Evolutionary conservation across 2,113 vertebrate genomes (phyloP), one percentile per base, ranked within the genome.

Genomic region (Anser brachyrhynchus): DNA sequence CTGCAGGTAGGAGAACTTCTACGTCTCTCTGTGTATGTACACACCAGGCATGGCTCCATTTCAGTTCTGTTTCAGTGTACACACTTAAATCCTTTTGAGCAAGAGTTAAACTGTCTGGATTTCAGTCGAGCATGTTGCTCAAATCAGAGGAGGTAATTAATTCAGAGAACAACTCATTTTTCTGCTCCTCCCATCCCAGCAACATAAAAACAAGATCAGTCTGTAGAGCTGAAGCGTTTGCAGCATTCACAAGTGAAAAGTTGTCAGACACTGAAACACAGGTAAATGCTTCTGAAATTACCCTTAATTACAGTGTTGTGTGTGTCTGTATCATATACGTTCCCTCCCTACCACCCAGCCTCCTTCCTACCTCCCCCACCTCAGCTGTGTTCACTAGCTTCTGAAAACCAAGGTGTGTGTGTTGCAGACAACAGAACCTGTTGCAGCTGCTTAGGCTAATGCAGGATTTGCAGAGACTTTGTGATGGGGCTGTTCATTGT

Each of bases 231-330:
- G 67, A 74, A 85, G 62, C 17, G 0, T 39, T 87, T 80, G 61
- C 70, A 61, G 58, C 39, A 62, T 77, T 93, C 91, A 85, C 79
- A 91, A 92, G 89, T 90, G 85, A 93, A 91, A 94, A 88, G 87
- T 96, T 93, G 64, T 93, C 80, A 92, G 94, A 93, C 69, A 88
- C 62, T 97, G 90, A 95, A 92, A 90, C 75, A 62, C 93, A 97
- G 94, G 91, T 82, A 93, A 96, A 84, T 73, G 73, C 75, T 96
- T 96, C 91, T 94, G 89, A 97, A 97, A 94, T 89, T 92, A 73
- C 82, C 69, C 62, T 94, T 97, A 91, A 96, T 97, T 95, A 84
- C 62, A 94, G 82, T 80, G 77, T 89, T 79, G 71, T 89, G 59
- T 58, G 71, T 92, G 88, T 91, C 67, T 96, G 46, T 87, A 74